Base-by-base conservation (phyloP, 2,888 invertebrate genomes). In the Phytoseiulus persimilis region DNA sequence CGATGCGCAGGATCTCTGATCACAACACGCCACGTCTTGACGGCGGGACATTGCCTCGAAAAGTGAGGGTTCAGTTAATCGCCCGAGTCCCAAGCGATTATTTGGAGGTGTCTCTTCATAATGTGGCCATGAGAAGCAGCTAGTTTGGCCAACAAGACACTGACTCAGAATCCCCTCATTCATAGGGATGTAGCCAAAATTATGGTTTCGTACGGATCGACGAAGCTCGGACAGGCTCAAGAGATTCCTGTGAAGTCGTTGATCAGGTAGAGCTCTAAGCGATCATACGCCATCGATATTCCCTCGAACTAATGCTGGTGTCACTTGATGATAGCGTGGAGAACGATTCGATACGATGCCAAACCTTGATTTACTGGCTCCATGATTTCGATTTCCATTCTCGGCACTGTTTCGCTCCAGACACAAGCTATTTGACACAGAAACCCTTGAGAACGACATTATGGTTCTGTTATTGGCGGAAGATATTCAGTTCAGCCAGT, bases 1-100 rank as follows among this genome's bases (percentile, higher is more conserved):
- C 87, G 87, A 32, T 87, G 87, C 87, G 32, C 87, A 14, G 87
- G 87, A 5, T 87, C 87, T n/a, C n/a, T 87, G 9, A 33, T 87
- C 5, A 87, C 87, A 11, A 6, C n/a, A 14, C 87, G 87, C 6
- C 87, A 87, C 33, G 87, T 87, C 28, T 31, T 87, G 9, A 87
- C 87, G 32, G 87, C 87, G 5, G 87, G 39, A 5, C 87, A 87
- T 23, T 87, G 87, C n/a, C n/a, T 87, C 6, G 87, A 87, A 33
- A 33, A 28, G 87, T 87, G 33, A n/a, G 87, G 39, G 9, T 39
- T 87, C 33, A 14, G 39, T 28, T n/a, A 31, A 3, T 31, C 6
- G 31, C 31, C 31, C 83, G 83, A 6, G 3, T 31, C 31, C 6
- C n/a, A 14, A 31, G 14, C n/a, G 9, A 31, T 3, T 31, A n/a